Evolutionary conservation across 2,888 invertebrate genomes (phyloP).

Genomic region (Conistra vaccinii): DNA sequence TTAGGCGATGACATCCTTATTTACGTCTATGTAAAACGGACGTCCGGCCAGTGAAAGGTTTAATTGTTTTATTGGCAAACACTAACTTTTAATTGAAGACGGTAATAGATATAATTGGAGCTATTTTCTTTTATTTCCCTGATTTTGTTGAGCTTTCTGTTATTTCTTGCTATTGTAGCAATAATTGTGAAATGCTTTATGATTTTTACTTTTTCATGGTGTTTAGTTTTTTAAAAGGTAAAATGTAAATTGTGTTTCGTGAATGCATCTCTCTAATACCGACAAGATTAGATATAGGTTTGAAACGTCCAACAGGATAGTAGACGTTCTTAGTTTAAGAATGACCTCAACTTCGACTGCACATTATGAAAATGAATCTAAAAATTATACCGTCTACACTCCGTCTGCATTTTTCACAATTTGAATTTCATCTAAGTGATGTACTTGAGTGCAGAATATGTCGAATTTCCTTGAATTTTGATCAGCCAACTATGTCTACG

Average conservation of each 20-base stretch:
- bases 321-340: constrained; percentile 64
- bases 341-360: constrained; percentile 87
- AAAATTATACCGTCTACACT: constrained; percentile 86
- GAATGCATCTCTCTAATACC: not conserved
- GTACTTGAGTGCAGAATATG: constrained; percentile 88
- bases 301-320: constrained; percentile 12
- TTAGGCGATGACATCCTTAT: constrained; percentile 80
- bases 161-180: no score
- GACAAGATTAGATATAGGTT: constrained; percentile 9
- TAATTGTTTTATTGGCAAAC: constrained; percentile 79
- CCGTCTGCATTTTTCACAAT: constrained; percentile 88
- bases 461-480: constrained; percentile 90
- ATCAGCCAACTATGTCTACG: constrained; percentile 82
- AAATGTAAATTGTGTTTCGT: not conserved
- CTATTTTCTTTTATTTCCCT: constrained; percentile 56
- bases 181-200: no score
- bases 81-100: constrained; percentile 55
- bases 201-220: no score
- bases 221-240: no score
- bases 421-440: constrained; percentile 85
- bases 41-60: constrained; percentile 82
- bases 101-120: constrained; percentile 18
- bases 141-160: constrained; percentile 31
- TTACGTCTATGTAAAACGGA: constrained; percentile 79
- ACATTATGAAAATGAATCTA: constrained; percentile 89